phyloP scores from a whole-genome alignment of 2,113 vertebrate species.

The Sialia sialis region DNA sequence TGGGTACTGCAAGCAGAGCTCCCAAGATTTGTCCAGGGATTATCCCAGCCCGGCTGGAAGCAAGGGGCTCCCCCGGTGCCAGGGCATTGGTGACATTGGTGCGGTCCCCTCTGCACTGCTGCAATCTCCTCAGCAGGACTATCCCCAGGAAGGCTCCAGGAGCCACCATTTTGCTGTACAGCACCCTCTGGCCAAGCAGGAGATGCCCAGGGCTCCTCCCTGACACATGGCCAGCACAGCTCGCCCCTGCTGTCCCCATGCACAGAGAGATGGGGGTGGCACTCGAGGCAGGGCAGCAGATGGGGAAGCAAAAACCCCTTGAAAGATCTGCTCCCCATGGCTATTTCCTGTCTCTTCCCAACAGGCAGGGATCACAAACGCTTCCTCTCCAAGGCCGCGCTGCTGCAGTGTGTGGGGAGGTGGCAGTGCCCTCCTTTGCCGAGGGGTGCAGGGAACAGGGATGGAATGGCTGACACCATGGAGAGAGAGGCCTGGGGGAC shows the following conservation, averaged over 20 bases:
- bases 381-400: neutral
- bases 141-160: neutral
- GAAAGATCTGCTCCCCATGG: neutral
- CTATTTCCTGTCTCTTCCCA: neutral
- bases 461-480: neutral
- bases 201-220: neutral
- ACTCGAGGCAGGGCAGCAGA: neutral
- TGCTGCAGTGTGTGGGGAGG: rapidly evolving
- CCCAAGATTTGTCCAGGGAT: neutral
- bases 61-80: rapidly evolving
- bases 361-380: neutral
- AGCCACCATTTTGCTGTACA: slow-evolving; percentile 20
- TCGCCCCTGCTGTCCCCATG: neutral
- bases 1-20: neutral
- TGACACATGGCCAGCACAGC: neutral
- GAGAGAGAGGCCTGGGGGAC: neutral
- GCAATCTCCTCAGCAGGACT: neutral
- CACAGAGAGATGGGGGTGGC: neutral
- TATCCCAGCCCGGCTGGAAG: neutral
- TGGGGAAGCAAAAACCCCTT: neutral
- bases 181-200: neutral
- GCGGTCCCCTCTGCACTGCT: neutral
- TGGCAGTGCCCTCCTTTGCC: neutral
- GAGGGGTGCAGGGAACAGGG: neutral
- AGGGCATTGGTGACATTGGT: neutral